Percentiles rank a stretch among this genome's conserved stretches.
These are phyloP conservation scores for Branchellion lobata DNA, from an alignment of 2,888 invertebrate species.

Conservation along the genomic window DNA sequence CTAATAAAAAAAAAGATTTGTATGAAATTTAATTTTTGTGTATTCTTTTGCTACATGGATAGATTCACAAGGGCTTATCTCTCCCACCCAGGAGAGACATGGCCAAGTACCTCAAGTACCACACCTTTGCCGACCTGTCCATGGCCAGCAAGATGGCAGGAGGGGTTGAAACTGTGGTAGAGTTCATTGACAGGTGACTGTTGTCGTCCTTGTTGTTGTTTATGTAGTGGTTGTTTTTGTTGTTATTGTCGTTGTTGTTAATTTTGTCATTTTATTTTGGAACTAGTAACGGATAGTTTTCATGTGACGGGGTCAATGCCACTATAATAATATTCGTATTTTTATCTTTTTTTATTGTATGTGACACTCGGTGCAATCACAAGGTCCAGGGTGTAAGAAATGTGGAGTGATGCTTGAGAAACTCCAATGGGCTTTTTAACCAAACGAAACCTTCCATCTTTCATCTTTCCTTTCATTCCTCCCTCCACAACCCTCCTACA, in stretches of 20 bases:
- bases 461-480: too few species aligned
- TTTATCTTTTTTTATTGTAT: too few species aligned
- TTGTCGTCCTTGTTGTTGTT: background rate
- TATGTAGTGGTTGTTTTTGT: background rate
- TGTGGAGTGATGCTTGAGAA: too few species aligned
- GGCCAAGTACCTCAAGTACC: slow-evolving; percentile 77
- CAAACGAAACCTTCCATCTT: too few species aligned
- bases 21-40: too few species aligned
- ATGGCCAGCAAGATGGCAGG: slow-evolving; percentile 93
- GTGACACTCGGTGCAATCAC: too few species aligned
- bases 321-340: too few species aligned
- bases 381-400: too few species aligned
- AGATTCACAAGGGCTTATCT: too few species aligned
- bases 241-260: slow-evolving; percentile 1
- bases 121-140: slow-evolving; percentile 79
- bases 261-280: background rate
- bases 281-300: background rate
- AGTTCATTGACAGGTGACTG: slow-evolving; percentile 66
- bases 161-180: slow-evolving; percentile 73
- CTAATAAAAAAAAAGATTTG: too few species aligned
- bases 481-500: slow-evolving; percentile 46
- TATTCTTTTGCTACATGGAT: too few species aligned
- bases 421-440: too few species aligned
- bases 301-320: background rate
- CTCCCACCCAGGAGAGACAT: slow-evolving; percentile 72